Percentiles rank a stretch among this genome's conserved stretches.
phyloP scores from a whole-genome alignment of 2,888 invertebrate genomes.

The Latrodectus hesperus region DNA sequence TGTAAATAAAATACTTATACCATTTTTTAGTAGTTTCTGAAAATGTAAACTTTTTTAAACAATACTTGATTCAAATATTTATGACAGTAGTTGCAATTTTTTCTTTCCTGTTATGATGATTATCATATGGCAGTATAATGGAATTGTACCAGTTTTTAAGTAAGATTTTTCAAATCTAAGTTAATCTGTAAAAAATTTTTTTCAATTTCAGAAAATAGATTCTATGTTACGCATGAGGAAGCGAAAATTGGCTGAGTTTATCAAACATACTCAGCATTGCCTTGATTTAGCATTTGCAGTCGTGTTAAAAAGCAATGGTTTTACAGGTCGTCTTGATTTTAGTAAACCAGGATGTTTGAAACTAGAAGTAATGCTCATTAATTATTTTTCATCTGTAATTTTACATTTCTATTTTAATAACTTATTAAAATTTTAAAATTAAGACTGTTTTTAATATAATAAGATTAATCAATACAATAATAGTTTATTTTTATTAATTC shows the following conservation, averaged over 20 bases:
- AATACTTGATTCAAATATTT: too few species aligned
- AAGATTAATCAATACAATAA: too few species aligned
- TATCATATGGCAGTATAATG: not conserved
- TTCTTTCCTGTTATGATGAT: not conserved
- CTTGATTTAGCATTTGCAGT: constrained; percentile 3
- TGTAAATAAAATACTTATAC: too few species aligned
- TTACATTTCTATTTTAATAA: too few species aligned
- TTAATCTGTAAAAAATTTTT: not conserved
- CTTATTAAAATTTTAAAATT: too few species aligned
- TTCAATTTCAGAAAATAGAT: constrained; percentile 18
- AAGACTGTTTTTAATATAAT: too few species aligned
- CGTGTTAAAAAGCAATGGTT: constrained; percentile 19
- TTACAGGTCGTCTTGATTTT: not conserved
- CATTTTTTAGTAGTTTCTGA: too few species aligned
- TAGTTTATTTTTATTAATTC: too few species aligned
- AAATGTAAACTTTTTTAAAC: too few species aligned
- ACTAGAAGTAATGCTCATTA: constrained; percentile 22
- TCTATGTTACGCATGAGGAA: constrained; percentile 11
- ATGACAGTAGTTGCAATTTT: too few species aligned
- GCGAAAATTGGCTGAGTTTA: not conserved
- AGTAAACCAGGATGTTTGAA: not conserved
- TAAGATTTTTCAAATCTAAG: not conserved
- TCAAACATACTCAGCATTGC: not conserved
- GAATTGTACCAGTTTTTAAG: not conserved
- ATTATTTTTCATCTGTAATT: not conserved